Base-by-base conservation (phyloP, 2,797 vertebrate species). In the Anabacerthia variegaticeps region DNA sequence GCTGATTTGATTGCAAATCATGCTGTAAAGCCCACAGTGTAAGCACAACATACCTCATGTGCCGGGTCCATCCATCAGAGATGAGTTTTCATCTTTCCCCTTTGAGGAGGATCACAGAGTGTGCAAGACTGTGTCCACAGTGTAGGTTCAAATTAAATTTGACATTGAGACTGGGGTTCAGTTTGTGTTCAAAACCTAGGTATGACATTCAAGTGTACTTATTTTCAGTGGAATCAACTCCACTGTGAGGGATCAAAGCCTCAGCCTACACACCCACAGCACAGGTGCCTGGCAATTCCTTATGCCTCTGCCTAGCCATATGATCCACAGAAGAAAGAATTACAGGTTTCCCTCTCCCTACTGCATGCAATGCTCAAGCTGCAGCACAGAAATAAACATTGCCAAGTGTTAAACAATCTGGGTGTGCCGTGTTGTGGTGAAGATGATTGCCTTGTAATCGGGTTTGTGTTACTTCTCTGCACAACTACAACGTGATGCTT, bases 401-500 rank as follows among this genome's bases (percentile, higher is more conserved):
- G 41, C 55, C 49, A 43, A 22, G 37, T 22, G 18, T 13, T 61
- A 56, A 34, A 32, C 7, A 0, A 10, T 6, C 30, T 36, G 1
- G 0, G 6, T 11, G 14, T 37, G 23, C 46, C 9, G 11, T 4
- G 11, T 36, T 34, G 52, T 22, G 10, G 43, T 6, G 10, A 62
- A 61, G 51, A 15, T 0, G 0, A 13, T 10, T 23, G 12, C 36
- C 44, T 43, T 68, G n/a, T 39, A 36, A 6, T 4, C 5, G 10
- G 30, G 13, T 44, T 75, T 75, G 36, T 3, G 2, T 13, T n/a
- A 17, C 41, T 16, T 52, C 36, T 63, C 30, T 6, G 37, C 48
- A 4, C 9, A n/a, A 6, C 0, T 0, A 28, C 24, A 17, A 10
- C 0, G 0, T 6, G 16, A 28, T 0, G 1, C 15, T 66, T 84